Evolutionary conservation across 2,888 invertebrate species (phyloP).

Genomic region (Dioctria rufipes): DNA sequence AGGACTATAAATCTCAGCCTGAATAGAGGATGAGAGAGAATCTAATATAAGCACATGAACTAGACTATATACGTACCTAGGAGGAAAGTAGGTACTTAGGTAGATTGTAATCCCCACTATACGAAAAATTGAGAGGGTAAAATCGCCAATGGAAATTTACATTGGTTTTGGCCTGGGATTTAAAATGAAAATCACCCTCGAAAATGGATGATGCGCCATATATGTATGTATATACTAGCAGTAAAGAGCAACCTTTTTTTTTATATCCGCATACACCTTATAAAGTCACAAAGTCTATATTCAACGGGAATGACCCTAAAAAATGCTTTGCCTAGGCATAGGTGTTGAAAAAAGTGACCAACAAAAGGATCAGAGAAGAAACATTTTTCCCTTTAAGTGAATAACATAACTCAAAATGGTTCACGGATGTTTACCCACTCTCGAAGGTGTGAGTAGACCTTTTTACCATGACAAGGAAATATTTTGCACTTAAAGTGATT

Average conservation of each 20-base stretch:
- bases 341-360: constrained; percentile 49
- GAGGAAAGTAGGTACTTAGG: neutral
- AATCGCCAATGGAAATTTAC: constrained; percentile 46
- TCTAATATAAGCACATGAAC: neutral
- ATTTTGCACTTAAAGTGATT: constrained; percentile 48
- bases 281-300: constrained; percentile 37
- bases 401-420: constrained; percentile 42
- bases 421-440: neutral
- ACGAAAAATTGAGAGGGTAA: constrained; percentile 8
- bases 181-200: constrained; percentile 27
- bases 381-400: constrained; percentile 41
- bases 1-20: constrained; percentile 39
- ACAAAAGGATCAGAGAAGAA: constrained; percentile 35
- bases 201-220: neutral
- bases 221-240: neutral
- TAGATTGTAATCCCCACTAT: constrained; percentile 5
- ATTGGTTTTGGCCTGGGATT: neutral
- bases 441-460: neutral
- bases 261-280: constrained; percentile 17
- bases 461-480: constrained; percentile 44
- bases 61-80: neutral
- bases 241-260: constrained; percentile 22
- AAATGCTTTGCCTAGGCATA: neutral
- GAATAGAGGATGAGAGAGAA: neutral
- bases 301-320: neutral